These are phyloP conservation scores for Sabatieria punctata DNA, from an alignment of 2,888 invertebrate genomes.

Conservation along the genomic window DNA sequence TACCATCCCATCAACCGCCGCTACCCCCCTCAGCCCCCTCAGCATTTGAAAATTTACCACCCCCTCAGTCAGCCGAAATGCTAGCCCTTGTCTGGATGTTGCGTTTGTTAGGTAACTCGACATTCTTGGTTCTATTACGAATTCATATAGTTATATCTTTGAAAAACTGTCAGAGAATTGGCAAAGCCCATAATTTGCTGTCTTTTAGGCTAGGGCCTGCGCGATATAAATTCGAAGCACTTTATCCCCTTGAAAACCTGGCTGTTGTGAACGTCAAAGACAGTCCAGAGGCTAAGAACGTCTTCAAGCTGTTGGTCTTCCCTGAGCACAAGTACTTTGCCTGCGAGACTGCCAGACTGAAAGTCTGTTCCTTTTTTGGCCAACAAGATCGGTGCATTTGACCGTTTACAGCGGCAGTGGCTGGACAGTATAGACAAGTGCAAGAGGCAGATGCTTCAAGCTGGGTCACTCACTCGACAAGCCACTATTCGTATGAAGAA, in stretches of 20 bases:
- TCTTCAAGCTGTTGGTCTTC: slow-evolving; percentile 80
- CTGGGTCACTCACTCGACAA: slow-evolving; percentile 21
- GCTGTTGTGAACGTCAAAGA: slow-evolving; percentile 75
- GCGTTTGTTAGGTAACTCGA: no score
- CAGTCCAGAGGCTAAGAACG: slow-evolving; percentile 69
- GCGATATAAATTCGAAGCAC: slow-evolving; percentile 61
- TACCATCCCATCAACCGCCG: no score
- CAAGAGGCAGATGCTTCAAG: slow-evolving; percentile 51
- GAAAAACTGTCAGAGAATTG: no score
- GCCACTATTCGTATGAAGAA: slow-evolving; percentile 8
- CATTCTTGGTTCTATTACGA: no score
- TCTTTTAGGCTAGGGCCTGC: slow-evolving; percentile 47
- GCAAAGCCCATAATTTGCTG: neutral
- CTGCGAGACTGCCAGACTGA: slow-evolving; percentile 57
- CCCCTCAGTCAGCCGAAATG: no score
- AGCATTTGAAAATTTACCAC: no score
- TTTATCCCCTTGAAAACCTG: slow-evolving; percentile 67
- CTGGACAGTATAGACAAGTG: slow-evolving; percentile 74
- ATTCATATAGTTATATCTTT: no score
- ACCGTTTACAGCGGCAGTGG: slow-evolving; percentile 59
- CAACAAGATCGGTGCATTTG: neutral
- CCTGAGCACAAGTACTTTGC: slow-evolving; percentile 82
- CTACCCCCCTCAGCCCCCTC: no score
- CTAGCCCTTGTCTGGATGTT: no score
- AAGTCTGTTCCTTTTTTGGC: slow-evolving; percentile 32